Conservation (phyloP, 2,797 vertebrate species). For the Gastrophryne carolinensis region DNA sequence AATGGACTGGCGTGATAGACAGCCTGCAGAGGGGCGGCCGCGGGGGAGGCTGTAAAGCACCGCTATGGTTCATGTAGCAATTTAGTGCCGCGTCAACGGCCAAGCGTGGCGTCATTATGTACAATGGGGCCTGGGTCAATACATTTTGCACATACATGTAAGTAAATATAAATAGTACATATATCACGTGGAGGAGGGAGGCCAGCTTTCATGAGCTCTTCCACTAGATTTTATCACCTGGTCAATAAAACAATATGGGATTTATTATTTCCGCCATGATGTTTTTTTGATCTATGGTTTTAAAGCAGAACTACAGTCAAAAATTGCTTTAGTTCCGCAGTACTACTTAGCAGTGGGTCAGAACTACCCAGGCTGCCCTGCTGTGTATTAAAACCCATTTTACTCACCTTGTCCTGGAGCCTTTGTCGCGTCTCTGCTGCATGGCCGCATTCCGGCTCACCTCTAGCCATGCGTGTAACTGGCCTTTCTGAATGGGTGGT, state of each 20-base stretch:
- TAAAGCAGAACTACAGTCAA: no score
- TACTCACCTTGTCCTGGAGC: no score
- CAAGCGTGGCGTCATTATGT: slow-evolving; percentile 9
- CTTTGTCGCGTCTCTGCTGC: no score
- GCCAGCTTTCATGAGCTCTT: neutral
- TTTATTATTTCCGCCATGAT: slow-evolving; percentile 38
- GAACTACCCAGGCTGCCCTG: no score
- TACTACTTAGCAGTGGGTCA: no score
- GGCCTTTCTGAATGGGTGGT: no score
- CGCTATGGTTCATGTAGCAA: slow-evolving; percentile 4
- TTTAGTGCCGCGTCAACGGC: slow-evolving; percentile 1
- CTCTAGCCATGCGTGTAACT: no score
- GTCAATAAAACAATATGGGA: slow-evolving; percentile 46
- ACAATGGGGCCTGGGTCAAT: slow-evolving; percentile 20
- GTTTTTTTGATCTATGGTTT: slow-evolving; percentile 20
- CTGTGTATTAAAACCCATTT: no score
- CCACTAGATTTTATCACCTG: slow-evolving; percentile 28
- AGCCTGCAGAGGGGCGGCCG: neutral
- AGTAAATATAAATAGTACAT: slow-evolving; percentile 34
- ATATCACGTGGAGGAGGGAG: slow-evolving; percentile 6
- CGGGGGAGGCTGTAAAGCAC: neutral
- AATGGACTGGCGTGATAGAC: slow-evolving; percentile 3
- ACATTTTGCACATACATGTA: slow-evolving; percentile 28
- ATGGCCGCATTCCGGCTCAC: no score
- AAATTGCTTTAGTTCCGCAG: no score